A percentile compares a stretch with the other conserved stretches of the same genome.
Evolutionary conservation across 2,888 invertebrate species (phyloP).

Genomic region (Pocota personata): DNA sequence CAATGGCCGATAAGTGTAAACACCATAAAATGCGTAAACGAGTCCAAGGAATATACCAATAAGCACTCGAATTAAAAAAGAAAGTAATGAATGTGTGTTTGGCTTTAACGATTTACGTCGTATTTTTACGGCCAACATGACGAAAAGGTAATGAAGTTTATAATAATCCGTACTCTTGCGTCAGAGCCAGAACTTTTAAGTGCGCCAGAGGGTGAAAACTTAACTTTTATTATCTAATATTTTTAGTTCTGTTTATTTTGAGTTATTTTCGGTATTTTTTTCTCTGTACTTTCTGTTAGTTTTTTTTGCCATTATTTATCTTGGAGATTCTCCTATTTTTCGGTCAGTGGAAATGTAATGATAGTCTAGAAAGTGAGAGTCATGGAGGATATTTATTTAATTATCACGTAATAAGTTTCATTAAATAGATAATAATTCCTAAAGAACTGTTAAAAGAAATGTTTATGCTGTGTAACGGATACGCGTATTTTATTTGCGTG

Average conservation of each 20-base stretch:
- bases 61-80: conserved; percentile 34
- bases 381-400: not conserved
- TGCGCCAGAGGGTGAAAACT: conserved; percentile 32
- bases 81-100: conserved; percentile 15
- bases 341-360: not conserved
- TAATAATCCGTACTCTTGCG: conserved; percentile 38
- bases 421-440: not conserved
- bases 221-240: conserved; percentile 38
- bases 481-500: not conserved
- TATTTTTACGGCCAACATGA: conserved; percentile 46
- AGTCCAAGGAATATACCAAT: conserved; percentile 19
- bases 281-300: not conserved
- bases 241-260: conserved; percentile 31
- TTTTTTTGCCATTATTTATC: not conserved
- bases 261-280: conserved; percentile 2
- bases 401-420: not conserved
- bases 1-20: conserved; percentile 43
- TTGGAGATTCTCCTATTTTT: conserved; percentile 11
- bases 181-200: conserved; percentile 31
- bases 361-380: conserved; percentile 15
- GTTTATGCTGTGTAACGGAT: too few relatives aligned
- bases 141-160: conserved; percentile 54
- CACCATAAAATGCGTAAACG: conserved; percentile 43
- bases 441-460: not conserved
- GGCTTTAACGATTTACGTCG: conserved; percentile 8